Conservation (phyloP, 2,797 vertebrate species). For the Dendrocincla tyrannina region DNA sequence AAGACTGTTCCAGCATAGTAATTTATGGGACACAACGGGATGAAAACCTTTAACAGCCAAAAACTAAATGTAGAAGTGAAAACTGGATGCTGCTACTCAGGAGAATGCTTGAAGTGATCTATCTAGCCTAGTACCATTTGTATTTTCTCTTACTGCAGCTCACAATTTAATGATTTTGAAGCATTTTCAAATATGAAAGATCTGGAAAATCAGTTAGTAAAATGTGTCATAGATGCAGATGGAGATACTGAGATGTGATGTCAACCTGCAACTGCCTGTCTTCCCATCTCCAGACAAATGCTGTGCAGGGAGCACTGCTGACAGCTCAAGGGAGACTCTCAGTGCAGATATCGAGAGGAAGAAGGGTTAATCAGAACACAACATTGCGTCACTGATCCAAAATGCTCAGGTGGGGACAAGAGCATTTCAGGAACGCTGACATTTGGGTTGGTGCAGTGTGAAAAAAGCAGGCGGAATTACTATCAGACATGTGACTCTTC, state of each 20-base stretch:
- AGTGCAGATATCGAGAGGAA: neutral
- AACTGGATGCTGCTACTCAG: conserved; percentile 1
- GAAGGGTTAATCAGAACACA: conserved; percentile 8
- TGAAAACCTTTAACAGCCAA: conserved; percentile 42
- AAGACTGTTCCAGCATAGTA: conserved; percentile 12
- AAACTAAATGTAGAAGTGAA: conserved; percentile 38
- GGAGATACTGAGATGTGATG: neutral
- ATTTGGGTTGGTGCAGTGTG: neutral
- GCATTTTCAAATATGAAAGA: neutral
- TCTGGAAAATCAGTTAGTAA: neutral
- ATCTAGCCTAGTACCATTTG: neutral
- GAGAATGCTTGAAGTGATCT: neutral
- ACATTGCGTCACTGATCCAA: neutral
- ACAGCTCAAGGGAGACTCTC: neutral
- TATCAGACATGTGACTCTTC: neutral
- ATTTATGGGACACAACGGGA: conserved; percentile 43
- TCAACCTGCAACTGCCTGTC: neutral
- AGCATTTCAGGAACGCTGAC: neutral
- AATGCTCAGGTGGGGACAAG: neutral
- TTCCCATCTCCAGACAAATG: neutral
- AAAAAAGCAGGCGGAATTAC: conserved; percentile 9
- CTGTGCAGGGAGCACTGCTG: neutral
- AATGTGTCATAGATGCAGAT: neutral
- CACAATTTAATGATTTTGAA: neutral
- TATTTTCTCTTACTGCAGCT: neutral